A percentile compares a stretch with the other conserved stretches of the same genome.
phyloP scores from a whole-genome alignment of 2,113 vertebrate species.

The Bubo bubo region DNA sequence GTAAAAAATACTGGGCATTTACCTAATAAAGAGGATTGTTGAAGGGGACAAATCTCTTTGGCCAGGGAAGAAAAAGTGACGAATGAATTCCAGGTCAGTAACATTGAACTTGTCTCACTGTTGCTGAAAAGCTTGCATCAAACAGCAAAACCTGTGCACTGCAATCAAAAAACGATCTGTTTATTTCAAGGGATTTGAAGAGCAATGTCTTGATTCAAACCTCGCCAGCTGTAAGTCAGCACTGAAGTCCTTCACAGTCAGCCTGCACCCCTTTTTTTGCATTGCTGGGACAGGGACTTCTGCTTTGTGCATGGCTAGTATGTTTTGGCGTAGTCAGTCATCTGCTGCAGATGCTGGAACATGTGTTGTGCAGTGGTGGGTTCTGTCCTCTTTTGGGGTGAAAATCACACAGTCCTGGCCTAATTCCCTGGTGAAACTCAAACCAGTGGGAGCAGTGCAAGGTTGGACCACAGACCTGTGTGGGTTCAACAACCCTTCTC shows the following conservation, averaged over 20 bases:
- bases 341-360: background rate
- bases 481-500: background rate
- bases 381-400: background rate
- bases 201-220: background rate
- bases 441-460: background rate
- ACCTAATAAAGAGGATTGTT: background rate
- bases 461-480: background rate
- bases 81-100: background rate
- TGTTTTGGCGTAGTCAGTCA: background rate
- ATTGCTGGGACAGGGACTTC: background rate
- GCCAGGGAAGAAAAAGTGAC: background rate
- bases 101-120: background rate
- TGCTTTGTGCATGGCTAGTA: background rate
- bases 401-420: background rate
- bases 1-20: background rate
- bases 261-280: background rate
- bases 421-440: background rate
- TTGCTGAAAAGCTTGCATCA: background rate
- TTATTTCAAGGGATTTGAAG: background rate
- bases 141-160: background rate
- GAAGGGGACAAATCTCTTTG: background rate
- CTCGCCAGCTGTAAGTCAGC: background rate
- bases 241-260: background rate
- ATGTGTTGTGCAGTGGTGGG: background rate
- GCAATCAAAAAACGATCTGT: background rate